Evolutionary conservation across 2,113 vertebrate genomes (phyloP).

Genomic region (Bufo gargarizans): DNA sequence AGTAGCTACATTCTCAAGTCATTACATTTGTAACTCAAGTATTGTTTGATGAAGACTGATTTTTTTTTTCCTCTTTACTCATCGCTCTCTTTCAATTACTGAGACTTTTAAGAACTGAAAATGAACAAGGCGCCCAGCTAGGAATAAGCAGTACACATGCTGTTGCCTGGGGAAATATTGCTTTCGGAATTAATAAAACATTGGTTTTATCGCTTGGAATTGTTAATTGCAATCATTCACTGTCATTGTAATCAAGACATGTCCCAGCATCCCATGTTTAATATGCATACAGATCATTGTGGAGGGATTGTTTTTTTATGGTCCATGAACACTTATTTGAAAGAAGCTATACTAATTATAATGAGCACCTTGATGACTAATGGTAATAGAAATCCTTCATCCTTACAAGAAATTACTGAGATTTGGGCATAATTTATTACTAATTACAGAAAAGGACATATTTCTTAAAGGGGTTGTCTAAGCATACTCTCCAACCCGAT

Average conservation of each 20-base stretch:
- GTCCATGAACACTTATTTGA: conserved; percentile 2
- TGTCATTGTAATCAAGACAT: conserved; percentile 32
- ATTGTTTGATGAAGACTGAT: conserved; percentile 49
- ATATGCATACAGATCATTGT: not conserved
- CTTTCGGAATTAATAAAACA: conserved; percentile 50
- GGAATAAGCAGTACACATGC: conserved; percentile 28
- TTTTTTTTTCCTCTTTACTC: conserved; percentile 42
- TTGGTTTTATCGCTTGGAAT: conserved; percentile 41
- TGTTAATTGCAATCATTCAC: conserved; percentile 49
- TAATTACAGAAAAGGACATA: not conserved
- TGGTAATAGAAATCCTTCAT: conserved; percentile 1
- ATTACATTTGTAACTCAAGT: conserved; percentile 24
- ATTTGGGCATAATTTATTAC: not conserved
- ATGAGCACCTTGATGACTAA: conserved; percentile 2
- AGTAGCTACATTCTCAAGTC: conserved; percentile 17
- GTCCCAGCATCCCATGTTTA: conserved; percentile 14
- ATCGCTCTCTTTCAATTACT: conserved; percentile 45
- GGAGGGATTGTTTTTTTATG: not conserved
- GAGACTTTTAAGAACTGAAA: conserved; percentile 47
- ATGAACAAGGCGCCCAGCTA: conserved; percentile 45
- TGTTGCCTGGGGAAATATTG: conserved; percentile 51
- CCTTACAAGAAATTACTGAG: not conserved
- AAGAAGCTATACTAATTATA: conserved; percentile 14
- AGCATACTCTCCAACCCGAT: too few species aligned
- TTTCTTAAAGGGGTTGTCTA: too few species aligned